These are phyloP conservation scores for Emberiza fucata DNA, from an alignment of 2,113 vertebrate genomes.

Conservation along the genomic window DNA sequence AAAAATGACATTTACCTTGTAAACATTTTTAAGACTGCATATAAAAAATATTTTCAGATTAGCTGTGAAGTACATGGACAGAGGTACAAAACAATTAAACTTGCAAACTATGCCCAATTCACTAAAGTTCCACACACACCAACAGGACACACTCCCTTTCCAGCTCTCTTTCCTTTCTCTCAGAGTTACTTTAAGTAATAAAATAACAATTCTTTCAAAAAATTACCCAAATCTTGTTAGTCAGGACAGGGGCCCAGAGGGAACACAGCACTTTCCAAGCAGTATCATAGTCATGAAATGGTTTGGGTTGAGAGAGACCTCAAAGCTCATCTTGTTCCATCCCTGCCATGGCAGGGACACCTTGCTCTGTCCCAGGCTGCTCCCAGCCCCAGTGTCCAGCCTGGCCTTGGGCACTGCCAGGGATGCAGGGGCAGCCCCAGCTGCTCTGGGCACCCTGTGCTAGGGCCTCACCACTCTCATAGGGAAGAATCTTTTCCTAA, in stretches of 20 bases:
- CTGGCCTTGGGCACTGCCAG: not conserved
- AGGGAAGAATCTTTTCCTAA: not conserved
- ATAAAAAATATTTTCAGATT: not conserved
- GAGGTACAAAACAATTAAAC: not conserved
- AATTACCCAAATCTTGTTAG: not conserved
- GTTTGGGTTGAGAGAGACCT: not conserved
- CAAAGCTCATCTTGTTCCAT: rapidly evolving
- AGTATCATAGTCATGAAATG: not conserved
- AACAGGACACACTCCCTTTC: not conserved
- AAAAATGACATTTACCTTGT: slow-evolving; percentile 51
- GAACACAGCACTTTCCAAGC: not conserved
- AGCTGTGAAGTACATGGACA: not conserved
- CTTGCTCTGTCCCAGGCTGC: not conserved
- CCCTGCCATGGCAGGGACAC: not conserved
- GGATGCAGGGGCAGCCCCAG: not conserved
- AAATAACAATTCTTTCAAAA: not conserved
- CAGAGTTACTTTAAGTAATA: not conserved
- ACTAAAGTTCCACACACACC: not conserved
- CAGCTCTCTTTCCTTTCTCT: not conserved
- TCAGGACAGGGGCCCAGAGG: not conserved
- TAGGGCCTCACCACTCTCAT: rapidly evolving
- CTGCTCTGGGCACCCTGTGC: not conserved
- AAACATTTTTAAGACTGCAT: not conserved
- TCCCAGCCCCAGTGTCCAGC: rapidly evolving
- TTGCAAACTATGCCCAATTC: not conserved